phyloP scores from a whole-genome alignment of 2,888 invertebrate genomes.

The Drosophila fulvimacula region DNA sequence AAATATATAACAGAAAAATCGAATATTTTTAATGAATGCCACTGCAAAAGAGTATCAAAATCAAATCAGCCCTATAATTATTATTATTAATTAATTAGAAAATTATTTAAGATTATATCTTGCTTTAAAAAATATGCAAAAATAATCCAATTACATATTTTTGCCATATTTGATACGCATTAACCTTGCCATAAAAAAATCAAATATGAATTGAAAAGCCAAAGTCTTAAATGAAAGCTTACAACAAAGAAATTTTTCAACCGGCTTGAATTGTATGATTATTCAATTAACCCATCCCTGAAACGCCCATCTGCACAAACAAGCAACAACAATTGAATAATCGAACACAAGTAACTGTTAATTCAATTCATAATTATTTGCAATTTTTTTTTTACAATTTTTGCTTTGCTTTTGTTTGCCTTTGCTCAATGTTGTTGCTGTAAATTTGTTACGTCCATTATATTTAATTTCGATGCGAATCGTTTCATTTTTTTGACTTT shows the following conservation, averaged over 20 bases:
- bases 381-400: background rate
- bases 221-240: background rate
- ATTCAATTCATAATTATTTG: constrained; percentile 14
- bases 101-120: too few relatives aligned
- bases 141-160: background rate
- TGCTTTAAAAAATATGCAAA: background rate
- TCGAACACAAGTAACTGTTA: constrained; percentile 25
- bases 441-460: constrained; percentile 40
- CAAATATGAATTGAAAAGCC: background rate
- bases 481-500: constrained; percentile 9
- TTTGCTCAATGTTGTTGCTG: constrained; percentile 16
- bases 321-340: background rate
- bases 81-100: too few relatives aligned
- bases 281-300: constrained; percentile 6
- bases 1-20: too few relatives aligned
- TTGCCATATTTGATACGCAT: background rate
- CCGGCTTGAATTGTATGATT: background rate
- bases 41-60: too few relatives aligned
- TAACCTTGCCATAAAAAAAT: background rate
- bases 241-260: background rate
- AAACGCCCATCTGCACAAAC: background rate
- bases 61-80: too few relatives aligned
- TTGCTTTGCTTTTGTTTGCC: constrained; percentile 3
- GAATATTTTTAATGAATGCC: too few relatives aligned
- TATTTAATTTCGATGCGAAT: constrained; percentile 33